Base-by-base conservation (phyloP, 2,888 invertebrate species). In the Adelphocoris suturalis region DNA sequence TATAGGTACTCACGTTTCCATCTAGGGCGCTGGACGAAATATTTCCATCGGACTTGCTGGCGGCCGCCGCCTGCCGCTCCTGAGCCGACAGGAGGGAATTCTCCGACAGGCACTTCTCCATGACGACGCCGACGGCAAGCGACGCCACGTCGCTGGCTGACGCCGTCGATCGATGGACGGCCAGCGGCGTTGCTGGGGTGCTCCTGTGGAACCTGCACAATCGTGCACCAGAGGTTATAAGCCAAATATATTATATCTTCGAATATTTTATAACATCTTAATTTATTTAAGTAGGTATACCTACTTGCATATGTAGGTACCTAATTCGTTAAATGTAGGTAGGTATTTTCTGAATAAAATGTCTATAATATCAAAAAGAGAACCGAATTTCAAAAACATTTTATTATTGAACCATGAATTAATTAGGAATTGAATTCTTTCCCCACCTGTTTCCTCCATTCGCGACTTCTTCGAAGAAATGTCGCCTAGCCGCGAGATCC, bases 31-130 rank as follows among this genome's bases (percentile, higher is more conserved):
- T 88, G 48, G 88, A 88, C 14, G 88, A 88, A 27, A 88, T 88
- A 14, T 12, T 55, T 0, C 88, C 57, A 55, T 88, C 88, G 12
- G 88, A 88, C 78, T 52, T 88, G 78, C 88, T 88, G 28, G 78
- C 19, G 13, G 78, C 27, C 4, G 78, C 48, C 16, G 48, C n/a
- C 76, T 88, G 88, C 48, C 78, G 78, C 12, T 78, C 88, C n/a
- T 47, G 27, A n/a, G 80, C 88, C 78, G 75, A 75, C 88, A 89
- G 37, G 12, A 90, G 87, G 16, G 90, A 90, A 47, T 90, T 90
- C 48, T 90, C 90, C 0, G 90, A 90, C 9, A 90, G 88, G 37
- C 90, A 90, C 52, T 90, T 90, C 78, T 90, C 90, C 55, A 90
- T 82, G 46, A 87, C 90, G 81, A 68, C 82, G 27, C 89, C 90